Base-by-base conservation (phyloP, 2,888 invertebrate species). In the Acanthosepion esculentum region DNA sequence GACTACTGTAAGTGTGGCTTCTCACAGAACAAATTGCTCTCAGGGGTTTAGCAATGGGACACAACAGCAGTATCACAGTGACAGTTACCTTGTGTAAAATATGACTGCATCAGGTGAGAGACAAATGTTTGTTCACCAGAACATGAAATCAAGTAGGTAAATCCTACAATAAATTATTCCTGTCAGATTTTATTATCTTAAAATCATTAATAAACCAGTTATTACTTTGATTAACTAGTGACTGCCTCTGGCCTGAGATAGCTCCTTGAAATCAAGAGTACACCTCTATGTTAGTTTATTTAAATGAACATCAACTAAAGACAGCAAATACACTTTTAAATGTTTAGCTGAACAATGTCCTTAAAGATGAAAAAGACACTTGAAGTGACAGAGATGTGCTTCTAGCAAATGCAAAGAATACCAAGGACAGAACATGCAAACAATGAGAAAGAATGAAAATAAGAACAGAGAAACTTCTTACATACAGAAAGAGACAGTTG, bases 201-300 rank as follows among this genome's bases (percentile, higher is more conserved):
- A 91, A 91, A 91, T 91, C 20, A 92, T 48, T 48, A 92, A 92
- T 92, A n/a, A 50, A 92, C 29, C 92, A 26, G 53, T 53, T 18
- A 53, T 94, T n/a, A 55, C 55, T 48, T 50, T 41, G 48, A 92
- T 48, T 23, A 92, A 41, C n/a, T 78, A 5, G n/a, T 12, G 15
- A 78, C 78, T 15, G 18, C n/a, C 12, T 33, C n/a, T n/a, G 78
- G n/a, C n/a, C n/a, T 4, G 29, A n/a, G n/a, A 0, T 15, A 78
- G n/a, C 23, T 59, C 59, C 59, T 20, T 59, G 4, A 59, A 59
- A 59, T 59, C 23, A 59, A 59, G 5, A 55, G 0, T 20, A 5
- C 20, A 18, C 55, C 55, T 2, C 59, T 55, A 20, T 18, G 4
- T 2, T 55, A 18, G 15, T 55, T 55, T 55, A 18, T 55, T 55